Evolutionary conservation across 2,113 vertebrate species (phyloP), one percentile per base, ranked within the genome.

Genomic region (Anarrhichthys ocellatus): DNA sequence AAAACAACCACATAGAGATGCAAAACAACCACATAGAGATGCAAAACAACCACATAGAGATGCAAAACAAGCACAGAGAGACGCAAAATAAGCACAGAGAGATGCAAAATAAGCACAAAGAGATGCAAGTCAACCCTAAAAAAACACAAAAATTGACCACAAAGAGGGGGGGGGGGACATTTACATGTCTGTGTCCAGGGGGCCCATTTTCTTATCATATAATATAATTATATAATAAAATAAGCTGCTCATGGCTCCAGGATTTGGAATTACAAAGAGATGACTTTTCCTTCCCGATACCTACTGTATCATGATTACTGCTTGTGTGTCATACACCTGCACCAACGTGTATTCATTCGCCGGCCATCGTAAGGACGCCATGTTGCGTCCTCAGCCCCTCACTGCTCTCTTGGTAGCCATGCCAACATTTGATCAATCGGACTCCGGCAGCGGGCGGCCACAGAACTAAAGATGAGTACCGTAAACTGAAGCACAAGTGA

Each of bases 391-490:
- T 44, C 9, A 5, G 24, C 36, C 8, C 18, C n/a, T 71, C 24
- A 36, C 27, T 63, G n/a, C 7, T 76, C 44, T 63, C 40, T n/a
- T 40, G 11, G 40, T 73, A 36, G 15, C 73, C 46, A 67, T 74
- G 63, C 32, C 46, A 71, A 82, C 59, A 56, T 44, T n/a, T 27
- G 66, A 82, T 40, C 11, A 75, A 29, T 46, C 9, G 14, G 38
- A 38, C 40, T 24, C 13, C 6, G 2, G 40, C 27, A 38, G 52
- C 2, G 2, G 38, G 46, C 11, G 38, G 48, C 29, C 36, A 2
- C 36, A 58, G 27, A 18, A 29, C 3, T 8, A 14, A 20, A 52
- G 22, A 65, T 22, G 29, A 61, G 40, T 61, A 56, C 62, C 32
- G 48, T 42, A n/a, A 76, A 29, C n/a, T 65, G 15, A 65, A 65